Evolutionary conservation across 2,888 invertebrate genomes (phyloP), one percentile per base, ranked within the genome.

Genomic region (Tribolium freemani): DNA sequence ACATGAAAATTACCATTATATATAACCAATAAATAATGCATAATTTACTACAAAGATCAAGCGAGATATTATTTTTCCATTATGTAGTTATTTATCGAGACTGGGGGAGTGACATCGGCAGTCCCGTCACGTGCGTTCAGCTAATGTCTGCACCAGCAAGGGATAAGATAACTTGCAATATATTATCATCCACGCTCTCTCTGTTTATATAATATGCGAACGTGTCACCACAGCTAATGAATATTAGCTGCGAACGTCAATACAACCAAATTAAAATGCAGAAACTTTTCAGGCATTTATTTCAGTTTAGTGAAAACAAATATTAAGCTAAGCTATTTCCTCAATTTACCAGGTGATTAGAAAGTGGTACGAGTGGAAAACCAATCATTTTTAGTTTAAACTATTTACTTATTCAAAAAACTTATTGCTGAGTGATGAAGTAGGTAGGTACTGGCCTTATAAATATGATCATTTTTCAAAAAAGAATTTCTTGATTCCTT

Each of bases 21-120:
- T 67, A 60, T 54, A 45, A 67, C 71, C 76, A 70, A 77, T 78
- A 76, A 77, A 73, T 75, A 73, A 76, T 76, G 79, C 75, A 81
- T 81, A 79, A 79, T 78, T 81, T 79, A 77, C 68, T 74, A 66
- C 64, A 73, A 58, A 75, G 74, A 77, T 77, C 76, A 61, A 60
- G 72, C 48, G 50, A 45, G 78, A 80, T 82, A 82, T 82, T 82
- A 81, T 81, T 82, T 82, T 82, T 81, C 81, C 82, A 82, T 82
- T 82, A 82, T 79, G 76, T 75, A 79, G 78, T 81, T 81, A 81
- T 80, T 80, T 80, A 81, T 81, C 75, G 80, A 64, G 26, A 70
- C 46, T 64, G 64, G 69, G 58, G 71, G 73, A 60, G 71, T 71
- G 75, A 69, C 68, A 71, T 77, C 71, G 67, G 71, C 69, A 76